These are phyloP conservation scores for Lycodopsis pacificus DNA, from an alignment of 2,797 vertebrate genomes.

Conservation along the genomic window DNA sequence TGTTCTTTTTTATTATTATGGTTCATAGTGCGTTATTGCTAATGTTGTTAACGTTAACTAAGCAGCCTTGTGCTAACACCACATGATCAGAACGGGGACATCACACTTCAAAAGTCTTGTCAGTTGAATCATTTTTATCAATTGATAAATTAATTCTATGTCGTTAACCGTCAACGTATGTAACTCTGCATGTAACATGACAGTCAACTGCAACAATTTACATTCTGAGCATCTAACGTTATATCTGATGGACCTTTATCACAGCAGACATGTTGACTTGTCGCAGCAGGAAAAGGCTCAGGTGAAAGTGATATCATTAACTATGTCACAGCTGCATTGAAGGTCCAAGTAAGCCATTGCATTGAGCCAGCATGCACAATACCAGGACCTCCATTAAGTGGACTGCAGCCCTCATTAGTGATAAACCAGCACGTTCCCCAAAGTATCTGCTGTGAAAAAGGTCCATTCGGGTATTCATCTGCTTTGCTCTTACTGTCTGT, in stretches of 20 bases:
- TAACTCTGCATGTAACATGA: not conserved
- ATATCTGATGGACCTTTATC: not conserved
- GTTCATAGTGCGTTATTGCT: not conserved
- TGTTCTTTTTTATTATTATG: not conserved
- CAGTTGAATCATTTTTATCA: accelerated
- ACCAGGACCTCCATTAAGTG: not conserved
- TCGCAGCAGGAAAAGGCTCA: not conserved
- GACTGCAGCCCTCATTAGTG: not conserved
- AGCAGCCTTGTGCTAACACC: not conserved
- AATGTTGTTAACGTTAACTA: not conserved
- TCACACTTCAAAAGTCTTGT: not conserved
- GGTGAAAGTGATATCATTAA: not conserved
- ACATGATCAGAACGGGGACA: not conserved
- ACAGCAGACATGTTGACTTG: not conserved
- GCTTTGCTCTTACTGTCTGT: not conserved
- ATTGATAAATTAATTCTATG: accelerated
- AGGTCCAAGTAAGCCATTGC: not conserved
- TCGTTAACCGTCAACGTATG: not conserved
- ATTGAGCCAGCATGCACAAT: not conserved
- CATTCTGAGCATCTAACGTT: not conserved
- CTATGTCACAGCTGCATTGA: not conserved
- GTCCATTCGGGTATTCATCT: not conserved
- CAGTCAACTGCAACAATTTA: not conserved
- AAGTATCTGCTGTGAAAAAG: not conserved
- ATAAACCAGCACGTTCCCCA: not conserved